These are phyloP conservation scores for Scaptomyza parva DNA, from an alignment of 2,888 invertebrate species.

Conservation along the genomic window DNA sequence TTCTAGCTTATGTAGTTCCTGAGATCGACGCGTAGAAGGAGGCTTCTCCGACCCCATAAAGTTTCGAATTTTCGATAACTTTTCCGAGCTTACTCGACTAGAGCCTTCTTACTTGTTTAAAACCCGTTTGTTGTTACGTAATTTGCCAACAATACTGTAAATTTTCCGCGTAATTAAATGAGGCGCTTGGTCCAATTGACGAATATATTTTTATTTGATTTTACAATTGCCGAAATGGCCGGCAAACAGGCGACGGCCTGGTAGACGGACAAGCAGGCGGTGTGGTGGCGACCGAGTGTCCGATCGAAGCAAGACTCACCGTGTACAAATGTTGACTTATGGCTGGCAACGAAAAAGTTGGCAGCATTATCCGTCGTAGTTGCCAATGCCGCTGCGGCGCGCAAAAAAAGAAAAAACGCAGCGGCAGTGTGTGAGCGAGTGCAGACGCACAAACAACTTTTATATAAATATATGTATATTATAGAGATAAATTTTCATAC, in stretches of 20 bases:
- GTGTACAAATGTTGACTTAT: conserved; percentile 82
- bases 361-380: conserved; percentile 77
- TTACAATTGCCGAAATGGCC: conserved; percentile 41
- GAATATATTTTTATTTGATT: conserved; percentile 18
- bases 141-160: conserved; percentile 27
- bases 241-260: too few species aligned
- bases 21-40: too few species aligned
- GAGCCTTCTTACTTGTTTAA: too few species aligned
- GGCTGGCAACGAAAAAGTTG: conserved; percentile 78
- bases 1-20: too few species aligned
- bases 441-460: conserved; percentile 49
- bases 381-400: conserved; percentile 69
- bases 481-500: too few species aligned
- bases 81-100: too few species aligned
- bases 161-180: conserved; percentile 40
- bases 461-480: conserved; percentile 15
- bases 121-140: too few species aligned
- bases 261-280: too few species aligned
- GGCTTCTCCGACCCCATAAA: too few species aligned
- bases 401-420: conserved; percentile 57
- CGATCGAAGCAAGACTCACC: conserved; percentile 81
- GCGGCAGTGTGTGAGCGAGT: conserved; percentile 61
- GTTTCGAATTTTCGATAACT: too few species aligned
- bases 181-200: conserved; percentile 40
- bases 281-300: conserved; percentile 65